Evolutionary conservation across 1,140 invertebrate species (phyloP).

Genomic region (Acromyrmex charruanus): DNA sequence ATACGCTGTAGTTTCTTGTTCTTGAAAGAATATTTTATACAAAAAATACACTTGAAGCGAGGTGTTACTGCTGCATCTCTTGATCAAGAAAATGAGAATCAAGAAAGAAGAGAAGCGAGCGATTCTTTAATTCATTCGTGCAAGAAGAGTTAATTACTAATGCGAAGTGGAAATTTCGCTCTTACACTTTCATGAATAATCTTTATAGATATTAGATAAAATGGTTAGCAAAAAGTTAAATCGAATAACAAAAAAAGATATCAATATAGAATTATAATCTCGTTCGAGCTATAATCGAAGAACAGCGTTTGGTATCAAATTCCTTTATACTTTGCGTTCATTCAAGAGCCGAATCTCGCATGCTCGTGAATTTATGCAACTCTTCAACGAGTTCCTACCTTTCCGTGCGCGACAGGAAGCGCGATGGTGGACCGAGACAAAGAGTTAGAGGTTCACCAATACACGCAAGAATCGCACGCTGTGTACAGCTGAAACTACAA

Average conservation of each 20-base stretch:
- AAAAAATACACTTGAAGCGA: background rate
- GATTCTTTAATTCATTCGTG: background rate
- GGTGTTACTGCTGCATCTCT: background rate
- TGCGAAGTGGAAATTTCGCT: background rate
- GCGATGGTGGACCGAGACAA: slow-evolving; percentile 68
- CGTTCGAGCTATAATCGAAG: background rate
- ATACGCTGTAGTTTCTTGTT: background rate
- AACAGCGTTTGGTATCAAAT: background rate
- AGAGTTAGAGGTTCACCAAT: slow-evolving; percentile 59
- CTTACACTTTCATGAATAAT: background rate
- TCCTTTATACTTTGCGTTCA: background rate
- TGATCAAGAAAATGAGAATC: slow-evolving; percentile 27
- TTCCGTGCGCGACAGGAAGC: slow-evolving; percentile 63
- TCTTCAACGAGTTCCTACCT: slow-evolving; percentile 32
- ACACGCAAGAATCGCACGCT: slow-evolving; percentile 22
- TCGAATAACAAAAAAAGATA: background rate
- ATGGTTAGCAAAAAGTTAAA: background rate
- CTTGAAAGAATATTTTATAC: background rate
- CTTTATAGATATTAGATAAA: background rate
- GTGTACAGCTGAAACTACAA: background rate
- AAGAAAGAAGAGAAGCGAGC: background rate
- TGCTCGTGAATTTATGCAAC: slow-evolving; percentile 11
- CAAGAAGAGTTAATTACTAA: background rate
- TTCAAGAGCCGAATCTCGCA: slow-evolving; percentile 11
- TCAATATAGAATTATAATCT: background rate